Percentiles rank a stretch among this genome's conserved stretches.
phyloP scores from a whole-genome alignment of 2,113 vertebrate genomes.

The Oenanthe melanoleuca region DNA sequence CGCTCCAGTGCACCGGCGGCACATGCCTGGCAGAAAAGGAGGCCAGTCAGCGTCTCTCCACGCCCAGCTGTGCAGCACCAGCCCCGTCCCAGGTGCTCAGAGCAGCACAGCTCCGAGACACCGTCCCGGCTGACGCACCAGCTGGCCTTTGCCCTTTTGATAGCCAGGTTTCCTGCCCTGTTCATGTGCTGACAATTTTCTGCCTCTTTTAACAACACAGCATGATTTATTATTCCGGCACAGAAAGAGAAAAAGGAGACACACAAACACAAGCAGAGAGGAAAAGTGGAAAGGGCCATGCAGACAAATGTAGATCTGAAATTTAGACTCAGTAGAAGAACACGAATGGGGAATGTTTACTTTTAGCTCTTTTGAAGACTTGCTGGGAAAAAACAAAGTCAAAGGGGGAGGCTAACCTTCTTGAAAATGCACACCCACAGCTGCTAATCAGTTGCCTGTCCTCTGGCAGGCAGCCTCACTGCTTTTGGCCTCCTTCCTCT shows the following conservation, averaged over 20 bases:
- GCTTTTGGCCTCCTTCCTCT: background rate
- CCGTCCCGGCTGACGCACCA: rapidly evolving
- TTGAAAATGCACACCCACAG: background rate
- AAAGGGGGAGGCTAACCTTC: background rate
- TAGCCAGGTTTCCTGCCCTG: constrained; percentile 37
- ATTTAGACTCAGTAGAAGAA: background rate
- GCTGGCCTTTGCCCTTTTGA: background rate
- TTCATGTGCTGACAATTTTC: background rate
- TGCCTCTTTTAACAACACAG: background rate
- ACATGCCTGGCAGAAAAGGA: background rate
- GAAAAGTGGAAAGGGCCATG: background rate
- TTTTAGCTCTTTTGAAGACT: background rate
- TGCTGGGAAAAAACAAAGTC: background rate
- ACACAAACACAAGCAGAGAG: background rate
- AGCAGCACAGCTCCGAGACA: background rate
- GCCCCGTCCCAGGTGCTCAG: rapidly evolving
- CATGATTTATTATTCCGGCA: background rate
- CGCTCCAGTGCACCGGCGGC: background rate
- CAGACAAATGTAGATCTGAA: background rate
- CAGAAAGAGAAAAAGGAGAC: background rate
- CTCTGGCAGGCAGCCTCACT: background rate
- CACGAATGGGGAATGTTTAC: background rate
- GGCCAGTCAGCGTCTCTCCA: background rate
- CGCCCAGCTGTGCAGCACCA: rapidly evolving
- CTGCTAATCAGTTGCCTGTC: background rate